These are phyloP conservation scores for Cygnus olor DNA, from an alignment of 2,797 vertebrate species.

Conservation along the genomic window DNA sequence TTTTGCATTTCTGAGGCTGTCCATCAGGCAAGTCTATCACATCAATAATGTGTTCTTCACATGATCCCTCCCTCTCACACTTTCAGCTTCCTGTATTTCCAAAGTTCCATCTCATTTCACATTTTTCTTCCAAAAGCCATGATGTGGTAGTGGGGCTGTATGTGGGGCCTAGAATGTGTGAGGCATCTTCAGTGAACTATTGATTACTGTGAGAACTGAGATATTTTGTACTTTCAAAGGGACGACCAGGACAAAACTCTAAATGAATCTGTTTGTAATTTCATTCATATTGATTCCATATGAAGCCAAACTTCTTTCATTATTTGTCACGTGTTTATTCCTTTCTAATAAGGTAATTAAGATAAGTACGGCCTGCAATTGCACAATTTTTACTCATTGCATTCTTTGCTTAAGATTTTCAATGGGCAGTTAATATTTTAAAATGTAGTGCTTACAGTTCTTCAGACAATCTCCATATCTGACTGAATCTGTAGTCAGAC, in stretches of 20 bases:
- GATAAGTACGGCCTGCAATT: not conserved
- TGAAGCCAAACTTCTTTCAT: not conserved
- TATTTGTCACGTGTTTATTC: not conserved
- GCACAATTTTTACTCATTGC: not conserved
- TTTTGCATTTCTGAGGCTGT: not conserved
- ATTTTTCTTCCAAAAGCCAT: not conserved
- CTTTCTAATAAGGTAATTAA: not conserved
- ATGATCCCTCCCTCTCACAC: not conserved
- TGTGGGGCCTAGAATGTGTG: not conserved
- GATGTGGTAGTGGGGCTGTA: no score
- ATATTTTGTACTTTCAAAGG: not conserved
- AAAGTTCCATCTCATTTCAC: not conserved
- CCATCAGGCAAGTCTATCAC: not conserved
- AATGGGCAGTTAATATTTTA: not conserved
- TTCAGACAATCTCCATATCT: not conserved
- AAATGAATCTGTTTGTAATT: not conserved
- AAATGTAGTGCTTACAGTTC: not conserved
- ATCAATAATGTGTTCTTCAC: not conserved
- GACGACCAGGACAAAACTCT: not conserved
- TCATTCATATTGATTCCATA: not conserved
- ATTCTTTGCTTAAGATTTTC: not conserved
- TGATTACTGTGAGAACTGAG: not conserved
- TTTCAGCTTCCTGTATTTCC: not conserved
- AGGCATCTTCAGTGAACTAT: not conserved
- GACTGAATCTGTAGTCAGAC: not conserved